Evolutionary conservation across 2,797 vertebrate species (phyloP), one percentile per base, ranked within the genome.

Genomic region (Psittacula echo): DNA sequence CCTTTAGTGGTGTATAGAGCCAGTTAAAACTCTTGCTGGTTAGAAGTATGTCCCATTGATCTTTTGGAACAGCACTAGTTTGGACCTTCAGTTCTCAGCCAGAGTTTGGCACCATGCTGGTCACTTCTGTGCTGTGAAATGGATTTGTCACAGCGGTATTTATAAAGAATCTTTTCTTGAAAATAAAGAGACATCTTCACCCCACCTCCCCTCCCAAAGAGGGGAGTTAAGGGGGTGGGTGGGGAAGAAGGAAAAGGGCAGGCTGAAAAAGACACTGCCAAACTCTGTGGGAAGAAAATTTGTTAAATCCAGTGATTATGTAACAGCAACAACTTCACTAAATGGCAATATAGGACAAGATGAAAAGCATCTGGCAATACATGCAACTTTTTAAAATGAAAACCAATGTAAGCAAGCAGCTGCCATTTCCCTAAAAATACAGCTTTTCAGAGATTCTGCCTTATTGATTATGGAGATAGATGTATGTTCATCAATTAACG

Each of bases 141-240:
- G 92, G 94, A 96, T 97, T 97, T 91, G 95, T 97, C 97, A 95
- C 97, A 96, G 96, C 71, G 2, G 95, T 92, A 45, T 81, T 96
- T 92, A 92, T 77, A 87, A 96, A 79, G 86, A 81, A 83, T 68
- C 96, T 90, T 87, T 95, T 92, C 86, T 94, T 68, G 91, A 89
- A 95, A 97, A 95, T 94, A 91, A 85, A 95, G 41, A 84, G 88
- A 85, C 51, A 30, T 79, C 90, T 93, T 90, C 88, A 76, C 42
- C 60, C 53, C 8, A 22, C 21, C 3, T 62, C 45, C 27, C 53
- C 48, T 51, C 50, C 23, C 5, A 34, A 65, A 89, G 34, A 54
- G 29, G 13, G 29, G 50, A 87, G 42, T 58, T 79, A 68, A 85
- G 77, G 56, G 44, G 5, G 13, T 6, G 22, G 34, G 22, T 9